phyloP scores from a whole-genome alignment of 35 echinoderm and acorn worm species.

The Nesometra sesokonis region DNA sequence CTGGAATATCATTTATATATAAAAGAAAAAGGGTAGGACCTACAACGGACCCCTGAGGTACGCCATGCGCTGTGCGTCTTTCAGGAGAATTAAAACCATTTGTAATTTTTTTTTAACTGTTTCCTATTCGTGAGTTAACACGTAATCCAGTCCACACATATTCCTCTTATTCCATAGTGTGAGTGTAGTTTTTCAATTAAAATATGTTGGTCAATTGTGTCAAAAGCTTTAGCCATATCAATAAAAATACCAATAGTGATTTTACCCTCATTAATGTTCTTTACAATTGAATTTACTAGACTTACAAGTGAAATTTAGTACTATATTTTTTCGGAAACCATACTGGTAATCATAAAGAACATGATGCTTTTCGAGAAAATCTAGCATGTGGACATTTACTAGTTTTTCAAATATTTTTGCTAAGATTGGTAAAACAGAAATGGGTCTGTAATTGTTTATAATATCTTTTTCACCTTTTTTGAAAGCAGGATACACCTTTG shows the following conservation, averaged over 20 bases:
- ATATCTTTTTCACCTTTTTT: background rate
- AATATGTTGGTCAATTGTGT: slow-evolving; percentile 7
- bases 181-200: background rate
- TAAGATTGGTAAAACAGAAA: background rate
- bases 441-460: background rate
- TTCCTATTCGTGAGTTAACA: background rate
- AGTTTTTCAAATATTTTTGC: background rate
- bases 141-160: background rate
- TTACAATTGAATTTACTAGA: background rate
- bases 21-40: background rate
- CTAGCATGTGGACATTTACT: background rate
- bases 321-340: background rate
- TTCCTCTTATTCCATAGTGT: slow-evolving; percentile 8
- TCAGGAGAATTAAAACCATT: background rate
- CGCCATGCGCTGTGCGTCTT: background rate
- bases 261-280: background rate
- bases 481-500: background rate
- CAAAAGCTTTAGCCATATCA: slow-evolving; percentile 4
- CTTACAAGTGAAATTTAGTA: background rate
- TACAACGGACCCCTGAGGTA: background rate
- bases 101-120: background rate
- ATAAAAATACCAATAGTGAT: background rate
- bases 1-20: too few species aligned
- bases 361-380: background rate
- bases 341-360: background rate